Evolutionary conservation across 2,888 invertebrate species (phyloP), one percentile per base, ranked within the genome.

Genomic region (Polietes domitor): DNA sequence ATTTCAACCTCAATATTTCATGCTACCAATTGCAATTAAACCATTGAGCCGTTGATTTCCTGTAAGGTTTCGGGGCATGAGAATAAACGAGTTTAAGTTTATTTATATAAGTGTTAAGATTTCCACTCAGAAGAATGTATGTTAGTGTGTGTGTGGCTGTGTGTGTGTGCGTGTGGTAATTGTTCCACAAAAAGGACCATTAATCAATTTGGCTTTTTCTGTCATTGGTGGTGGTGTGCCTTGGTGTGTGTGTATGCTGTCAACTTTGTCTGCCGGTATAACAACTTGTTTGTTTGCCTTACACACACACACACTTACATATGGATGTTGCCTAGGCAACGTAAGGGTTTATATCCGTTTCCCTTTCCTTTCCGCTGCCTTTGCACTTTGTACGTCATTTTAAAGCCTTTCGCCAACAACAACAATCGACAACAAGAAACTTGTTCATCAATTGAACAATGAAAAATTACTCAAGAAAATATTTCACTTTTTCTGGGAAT

Each of bases 131-230:
- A 58, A 58, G 21, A 58, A 21, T 58, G 21, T 21, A 58, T 3
- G 15, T 26, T 3, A 55, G 61, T 50, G 6, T 37, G 5, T 19
- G 61, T 65, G 19, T 58, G 1, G 9, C 58, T 68, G 26, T 47
- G 17, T 50, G 15, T 55, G 10, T 17, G 19, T 37, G 65, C 26
- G 24, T 58, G 17, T 17, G 61, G 37, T 74, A 79, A 73, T 76
- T 83, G 72, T 79, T 55, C 58, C 47, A 26, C 58, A 15, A 58
- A 47, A 63, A 58, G 55, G 32, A 47, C 72, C 79, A 83, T 83
- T 83, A 83, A 83, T 83, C 83, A 83, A 76, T 79, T 26, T 26
- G 58, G 15, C 58, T 58, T 58, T n/a, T 58, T 5, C 24, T 58
- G 75, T 68, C 61, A 68, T 15, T 71, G 28, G 50, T 12, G 9